A percentile compares a stretch with the other conserved stretches of the same genome.
These are phyloP conservation scores for Cuniculus paca DNA, from an alignment of 2,797 vertebrate species.

Conservation along the genomic window DNA sequence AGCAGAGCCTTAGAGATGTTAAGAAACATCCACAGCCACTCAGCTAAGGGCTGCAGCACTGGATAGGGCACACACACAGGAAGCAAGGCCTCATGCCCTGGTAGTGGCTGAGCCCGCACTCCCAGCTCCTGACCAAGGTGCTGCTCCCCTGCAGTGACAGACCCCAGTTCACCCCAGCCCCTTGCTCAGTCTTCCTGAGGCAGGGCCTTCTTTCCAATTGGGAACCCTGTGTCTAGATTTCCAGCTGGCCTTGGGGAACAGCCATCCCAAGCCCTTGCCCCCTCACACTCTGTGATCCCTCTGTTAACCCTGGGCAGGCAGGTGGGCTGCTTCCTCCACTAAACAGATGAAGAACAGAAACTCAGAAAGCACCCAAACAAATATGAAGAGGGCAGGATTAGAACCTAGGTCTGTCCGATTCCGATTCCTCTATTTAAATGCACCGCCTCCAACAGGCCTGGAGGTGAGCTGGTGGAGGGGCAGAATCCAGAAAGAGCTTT, in stretches of 20 bases:
- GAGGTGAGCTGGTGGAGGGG: neutral
- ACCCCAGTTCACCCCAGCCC: neutral
- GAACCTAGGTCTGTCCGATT: neutral
- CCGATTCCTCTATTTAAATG: neutral
- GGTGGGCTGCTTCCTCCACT: neutral
- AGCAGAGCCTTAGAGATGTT: neutral
- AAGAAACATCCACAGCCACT: neutral
- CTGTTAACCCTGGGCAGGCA: neutral
- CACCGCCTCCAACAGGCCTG: slow-evolving; percentile 57
- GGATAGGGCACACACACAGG: neutral
- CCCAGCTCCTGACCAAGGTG: neutral
- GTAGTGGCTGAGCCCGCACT: neutral
- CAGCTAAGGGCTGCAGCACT: neutral
- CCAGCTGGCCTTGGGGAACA: neutral
- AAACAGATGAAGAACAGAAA: neutral
- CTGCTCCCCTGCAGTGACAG: neutral
- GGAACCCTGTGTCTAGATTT: neutral
- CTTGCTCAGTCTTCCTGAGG: neutral
- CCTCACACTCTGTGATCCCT: neutral
- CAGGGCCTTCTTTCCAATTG: neutral
- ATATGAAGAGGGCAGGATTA: neutral
- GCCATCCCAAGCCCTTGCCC: neutral
- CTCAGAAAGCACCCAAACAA: neutral
- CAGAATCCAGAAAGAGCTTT: slow-evolving; percentile 47
- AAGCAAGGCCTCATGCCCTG: neutral